Conservation (phyloP, 1,140 invertebrate genomes). For the Anastrepha obliqua region DNA sequence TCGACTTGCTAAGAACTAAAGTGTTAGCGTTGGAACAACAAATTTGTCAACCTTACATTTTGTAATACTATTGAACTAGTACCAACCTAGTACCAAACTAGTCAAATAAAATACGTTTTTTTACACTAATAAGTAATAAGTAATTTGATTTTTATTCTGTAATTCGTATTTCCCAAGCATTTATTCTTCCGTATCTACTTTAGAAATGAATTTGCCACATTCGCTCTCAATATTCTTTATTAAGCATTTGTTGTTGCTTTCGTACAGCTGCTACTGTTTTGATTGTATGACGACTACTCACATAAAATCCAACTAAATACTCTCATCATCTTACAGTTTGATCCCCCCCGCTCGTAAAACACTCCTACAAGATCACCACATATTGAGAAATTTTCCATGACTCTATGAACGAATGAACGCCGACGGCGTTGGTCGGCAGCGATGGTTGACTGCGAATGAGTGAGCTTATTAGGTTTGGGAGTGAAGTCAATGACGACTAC, state of each 20-base stretch:
- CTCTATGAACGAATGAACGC: background rate
- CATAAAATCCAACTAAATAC: slow-evolving; percentile 16
- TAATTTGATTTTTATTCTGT: too few species aligned
- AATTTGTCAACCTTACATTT: too few species aligned
- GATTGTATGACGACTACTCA: background rate
- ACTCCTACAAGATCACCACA: background rate
- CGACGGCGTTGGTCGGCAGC: background rate
- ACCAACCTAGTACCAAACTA: too few species aligned
- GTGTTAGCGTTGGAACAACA: too few species aligned
- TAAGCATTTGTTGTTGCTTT: background rate
- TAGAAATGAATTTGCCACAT: too few species aligned
- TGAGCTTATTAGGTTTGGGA: background rate
- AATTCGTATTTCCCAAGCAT: too few species aligned
- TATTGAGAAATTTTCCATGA: slow-evolving; percentile 32
- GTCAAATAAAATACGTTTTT: too few species aligned
- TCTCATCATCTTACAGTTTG: background rate
- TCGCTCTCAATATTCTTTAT: background rate
- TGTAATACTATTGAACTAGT: too few species aligned
- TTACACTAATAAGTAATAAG: too few species aligned
- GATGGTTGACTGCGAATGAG: background rate
- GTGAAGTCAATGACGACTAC: too few species aligned
- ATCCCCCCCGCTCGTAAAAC: background rate
- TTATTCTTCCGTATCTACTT: too few species aligned
- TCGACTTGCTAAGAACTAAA: too few species aligned
- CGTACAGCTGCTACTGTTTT: background rate